Base-by-base conservation (phyloP, 1,140 invertebrate genomes). In the Rhizoglyphus robini region DNA sequence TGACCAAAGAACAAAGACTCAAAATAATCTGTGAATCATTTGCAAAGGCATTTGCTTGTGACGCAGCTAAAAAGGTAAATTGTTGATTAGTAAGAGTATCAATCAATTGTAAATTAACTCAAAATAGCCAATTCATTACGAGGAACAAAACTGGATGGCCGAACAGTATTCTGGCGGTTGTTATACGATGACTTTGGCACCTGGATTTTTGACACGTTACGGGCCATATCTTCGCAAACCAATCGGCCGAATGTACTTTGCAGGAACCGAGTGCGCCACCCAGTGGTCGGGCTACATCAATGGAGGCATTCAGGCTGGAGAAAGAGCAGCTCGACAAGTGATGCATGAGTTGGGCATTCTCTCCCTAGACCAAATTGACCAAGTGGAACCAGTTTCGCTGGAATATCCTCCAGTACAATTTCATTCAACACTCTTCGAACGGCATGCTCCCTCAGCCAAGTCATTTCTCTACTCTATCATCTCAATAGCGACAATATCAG, bases 271-370 rank as follows among this genome's bases (percentile, higher is more conserved):
- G 68, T 77, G 76, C 3, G 78, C 78, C 4, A 75, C 72, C 1
- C 65, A 74, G 34, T 79, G 78, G 78, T 71, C 75, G 25, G 78
- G 78, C 30, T 79, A 79, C 68, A 78, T 79, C 75, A 76, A 78
- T 59, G 78, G 78, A 29, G 78, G 76, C 5, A 71, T 79, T 20
- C 71, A 78, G 62, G 71, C 76, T 11, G 78, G 78, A 29, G 74
- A 78, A 67, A 65, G 78, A 31, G 75, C 77, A 20, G 78, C 77
- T 23, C 72, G 75, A 54, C 77, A 79, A 63, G 60, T 72, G 18
- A 32, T 72, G 13, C 38, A 60, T 27, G 11, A 30, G 4, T 67
- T 72, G 65, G 71, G 71, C 2, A 65, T 48, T 25, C 65, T 72
- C 11, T 47, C 51, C 18, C 38, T 36, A 60, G 58, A 68, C 18